Evolutionary conservation across 2,888 invertebrate species (phyloP).

Genomic region (Chelonus formosanus): DNA sequence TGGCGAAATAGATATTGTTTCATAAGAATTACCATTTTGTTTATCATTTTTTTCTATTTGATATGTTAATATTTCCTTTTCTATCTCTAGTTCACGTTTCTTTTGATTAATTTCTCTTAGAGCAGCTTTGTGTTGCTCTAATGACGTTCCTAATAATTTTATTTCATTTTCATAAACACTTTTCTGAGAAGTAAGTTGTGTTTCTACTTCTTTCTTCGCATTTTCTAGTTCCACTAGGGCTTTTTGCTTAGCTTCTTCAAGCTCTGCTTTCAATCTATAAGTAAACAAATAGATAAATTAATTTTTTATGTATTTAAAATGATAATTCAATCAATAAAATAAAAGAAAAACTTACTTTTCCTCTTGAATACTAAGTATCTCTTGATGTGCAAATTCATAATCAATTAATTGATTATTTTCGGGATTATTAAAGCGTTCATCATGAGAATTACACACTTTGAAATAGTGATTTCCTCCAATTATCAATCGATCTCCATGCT

Average conservation of each 20-base stretch:
- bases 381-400: slow-evolving; percentile 68
- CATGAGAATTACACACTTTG: slow-evolving; percentile 67
- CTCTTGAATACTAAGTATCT: slow-evolving; percentile 68
- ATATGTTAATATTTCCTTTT: slow-evolving; percentile 58
- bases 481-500: slow-evolving; percentile 69
- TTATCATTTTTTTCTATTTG: slow-evolving; percentile 66
- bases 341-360: slow-evolving; percentile 58
- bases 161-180: slow-evolving; percentile 59
- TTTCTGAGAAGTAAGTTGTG: slow-evolving; percentile 58
- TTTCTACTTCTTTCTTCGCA: slow-evolving; percentile 58
- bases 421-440: slow-evolving; percentile 50
- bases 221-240: slow-evolving; percentile 60
- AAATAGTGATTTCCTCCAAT: slow-evolving; percentile 71
- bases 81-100: slow-evolving; percentile 57
- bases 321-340: slow-evolving; percentile 45
- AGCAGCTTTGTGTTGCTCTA: slow-evolving; percentile 59
- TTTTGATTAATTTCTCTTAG: slow-evolving; percentile 57
- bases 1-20: slow-evolving; percentile 62
- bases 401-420: slow-evolving; percentile 62
- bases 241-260: slow-evolving; percentile 62
- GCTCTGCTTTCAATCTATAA: slow-evolving; percentile 56
- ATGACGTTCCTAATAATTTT: slow-evolving; percentile 52
- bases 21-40: slow-evolving; percentile 64
- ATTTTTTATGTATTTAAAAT: slow-evolving; percentile 37
- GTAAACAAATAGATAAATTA: slow-evolving; percentile 10